Evolutionary conservation across 2,113 vertebrate species (phyloP).

Genomic region (Lophura nycthemera): DNA sequence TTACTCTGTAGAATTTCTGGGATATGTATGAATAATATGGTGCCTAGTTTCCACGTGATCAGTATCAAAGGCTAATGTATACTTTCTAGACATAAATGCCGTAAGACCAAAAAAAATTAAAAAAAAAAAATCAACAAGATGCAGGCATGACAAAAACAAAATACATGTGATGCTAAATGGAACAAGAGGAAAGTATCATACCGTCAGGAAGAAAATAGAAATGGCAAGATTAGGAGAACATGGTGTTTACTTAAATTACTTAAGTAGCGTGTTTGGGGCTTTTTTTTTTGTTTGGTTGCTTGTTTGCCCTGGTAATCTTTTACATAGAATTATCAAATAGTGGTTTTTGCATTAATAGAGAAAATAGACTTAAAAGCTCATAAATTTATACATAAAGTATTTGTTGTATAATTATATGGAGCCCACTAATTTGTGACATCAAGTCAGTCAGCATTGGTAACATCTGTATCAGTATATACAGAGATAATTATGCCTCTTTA

Average conservation of each 20-base stretch:
- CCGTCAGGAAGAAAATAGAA: neutral
- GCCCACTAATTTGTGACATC: neutral
- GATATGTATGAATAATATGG: neutral
- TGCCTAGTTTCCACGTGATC: neutral
- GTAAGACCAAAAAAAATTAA: neutral
- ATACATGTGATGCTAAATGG: neutral
- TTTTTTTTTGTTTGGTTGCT: neutral
- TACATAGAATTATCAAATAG: neutral
- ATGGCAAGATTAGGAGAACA: neutral
- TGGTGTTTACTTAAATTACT: neutral
- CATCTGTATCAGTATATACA: accelerated
- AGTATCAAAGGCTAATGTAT: neutral
- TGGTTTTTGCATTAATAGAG: neutral
- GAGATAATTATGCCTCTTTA: neutral
- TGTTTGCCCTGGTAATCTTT: neutral
- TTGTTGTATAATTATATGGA: neutral
- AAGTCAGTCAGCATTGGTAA: neutral
- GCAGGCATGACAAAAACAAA: neutral
- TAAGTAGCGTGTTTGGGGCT: neutral
- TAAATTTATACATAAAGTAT: neutral
- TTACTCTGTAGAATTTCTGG: neutral
- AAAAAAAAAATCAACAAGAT: neutral
- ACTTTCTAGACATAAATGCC: neutral
- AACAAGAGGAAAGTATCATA: neutral
- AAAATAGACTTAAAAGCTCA: neutral